Base-by-base conservation (phyloP, 2,113 vertebrate genomes). In the Chaetorhynchus papuensis region DNA sequence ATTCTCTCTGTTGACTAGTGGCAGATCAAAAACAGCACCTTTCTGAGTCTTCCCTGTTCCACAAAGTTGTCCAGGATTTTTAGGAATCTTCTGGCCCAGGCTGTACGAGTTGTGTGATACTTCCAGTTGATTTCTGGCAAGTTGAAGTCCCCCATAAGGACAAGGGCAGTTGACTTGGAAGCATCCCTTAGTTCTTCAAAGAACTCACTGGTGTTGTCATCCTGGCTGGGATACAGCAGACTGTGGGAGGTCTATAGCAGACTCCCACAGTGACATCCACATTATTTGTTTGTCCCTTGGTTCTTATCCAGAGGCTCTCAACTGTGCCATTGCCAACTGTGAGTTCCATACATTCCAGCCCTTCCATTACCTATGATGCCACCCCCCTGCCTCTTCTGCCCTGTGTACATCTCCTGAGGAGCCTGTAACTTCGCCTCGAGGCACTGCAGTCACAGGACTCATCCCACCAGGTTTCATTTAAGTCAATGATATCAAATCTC, bases 151-250 rank as follows among this genome's bases (percentile, higher is more conserved):
- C 8, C 15, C 3, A 1, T 49, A 57, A 49, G 13, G 22, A 30
- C 31, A 66, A 26, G 20, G 30, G 20, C 7, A 41, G 13, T 31
- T 66, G 31, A 26, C 6, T 11, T 85, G 3, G 60, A 57, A 3
- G 13, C 20, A n/a, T 41, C 24, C 8, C 19, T 49, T 49, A 30
- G 3, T 65, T 56, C 10, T 13, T 75, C 10, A 13, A 7, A 75
- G 23, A 65, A 30, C 47, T 54, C 8, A 27, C 3, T 15, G 14
- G 6, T 1, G 0, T 64, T 7, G 3, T 45, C 3, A 0, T 54
- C 22, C 18, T 54, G 47, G 2, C 39, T 54, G 33, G n/a, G n/a
- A n/a, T n/a, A n/a, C n/a, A n/a, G n/a, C n/a, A n/a, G n/a, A n/a
- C n/a, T n/a, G n/a, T n/a, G n/a, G 17, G 22, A 37, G 33, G 3